Conservation (phyloP, 2,888 invertebrate genomes). For the Mylabris sibirica region DNA sequence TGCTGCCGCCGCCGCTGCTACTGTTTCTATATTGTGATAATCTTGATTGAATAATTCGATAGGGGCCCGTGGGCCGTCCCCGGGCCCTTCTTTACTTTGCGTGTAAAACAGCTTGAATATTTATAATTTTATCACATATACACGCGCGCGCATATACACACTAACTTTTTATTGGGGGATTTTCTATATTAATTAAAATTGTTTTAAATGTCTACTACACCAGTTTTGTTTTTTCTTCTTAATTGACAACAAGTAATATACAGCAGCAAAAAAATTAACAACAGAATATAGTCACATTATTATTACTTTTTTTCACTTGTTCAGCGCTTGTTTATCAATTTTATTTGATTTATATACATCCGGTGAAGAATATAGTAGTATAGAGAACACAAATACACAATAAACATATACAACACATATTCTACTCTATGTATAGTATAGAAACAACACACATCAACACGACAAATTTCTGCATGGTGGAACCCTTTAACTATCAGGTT, state of each 20-base stretch:
- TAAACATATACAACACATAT: constrained; percentile 16
- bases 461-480: constrained; percentile 29
- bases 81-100: constrained; percentile 52
- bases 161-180: neutral
- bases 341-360: constrained; percentile 14
- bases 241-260: neutral
- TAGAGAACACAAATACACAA: constrained; percentile 8
- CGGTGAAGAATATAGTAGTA: constrained; percentile 10
- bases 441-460: constrained; percentile 14
- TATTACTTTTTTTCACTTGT: constrained; percentile 11
- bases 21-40: constrained; percentile 37
- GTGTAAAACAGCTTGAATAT: constrained; percentile 55
- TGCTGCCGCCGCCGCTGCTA: constrained; percentile 41
- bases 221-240: neutral
- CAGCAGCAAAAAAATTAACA: neutral
- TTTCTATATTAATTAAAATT: neutral
- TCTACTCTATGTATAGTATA: neutral
- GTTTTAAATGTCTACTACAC: neutral
- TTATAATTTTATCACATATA: neutral
- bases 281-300: neutral
- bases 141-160: neutral
- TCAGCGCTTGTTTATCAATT: constrained; percentile 8
- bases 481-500: constrained; percentile 25
- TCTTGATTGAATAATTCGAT: constrained; percentile 54
- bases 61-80: constrained; percentile 49